Base-by-base conservation (phyloP, 2,113 vertebrate genomes). In the Rhea americana region DNA sequence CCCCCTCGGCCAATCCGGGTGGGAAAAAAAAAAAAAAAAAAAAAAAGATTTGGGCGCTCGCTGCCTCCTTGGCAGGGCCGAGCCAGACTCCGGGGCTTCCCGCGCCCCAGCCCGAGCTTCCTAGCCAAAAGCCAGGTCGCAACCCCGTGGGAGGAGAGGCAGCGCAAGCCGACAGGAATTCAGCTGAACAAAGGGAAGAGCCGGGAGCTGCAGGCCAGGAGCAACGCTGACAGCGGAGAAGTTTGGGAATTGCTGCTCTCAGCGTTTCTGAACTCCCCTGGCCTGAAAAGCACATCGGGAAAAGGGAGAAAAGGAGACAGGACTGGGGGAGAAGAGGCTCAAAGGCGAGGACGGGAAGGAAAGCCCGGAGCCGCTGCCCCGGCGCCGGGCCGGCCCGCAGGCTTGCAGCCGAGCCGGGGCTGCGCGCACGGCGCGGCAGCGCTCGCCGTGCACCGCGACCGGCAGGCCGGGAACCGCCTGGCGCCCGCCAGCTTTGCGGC, bases 401-500 rank as follows among this genome's bases (percentile, higher is more conserved):
- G 14, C 43, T 4, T 3, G 16, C 43, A 15, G 25, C 62, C 43
- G 14, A 15, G 25, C 62, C 15, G 3, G 15, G 43, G 43, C 43
- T 45, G 43, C 15, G 14, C 6, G 43, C 43, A 15, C 43, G 43
- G 43, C 43, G 43, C 43, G 43, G 43, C 37, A 11, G 53, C 25
- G 25, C 26, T 43, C 16, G 25, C 41, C 3, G 1, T 76, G 63
- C 37, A 28, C 22, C 0, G 13, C 50, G 50, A 45, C 7, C 5
- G 0, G 82, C 19, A 50, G 56, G 70, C 43, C 35, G 26, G 30
- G 32, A 43, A 24, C 48, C 35, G 12, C 28, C 65, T 63, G 53
- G 28, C 1, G 3, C 24, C 7, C 7, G 22, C 2, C 0, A 1
- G 63, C 21, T 35, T 9, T 12, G 30, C 28, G 20, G 48, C 2